Base-by-base conservation (phyloP, 2,797 vertebrate genomes). In the Pitangus sulphuratus region DNA sequence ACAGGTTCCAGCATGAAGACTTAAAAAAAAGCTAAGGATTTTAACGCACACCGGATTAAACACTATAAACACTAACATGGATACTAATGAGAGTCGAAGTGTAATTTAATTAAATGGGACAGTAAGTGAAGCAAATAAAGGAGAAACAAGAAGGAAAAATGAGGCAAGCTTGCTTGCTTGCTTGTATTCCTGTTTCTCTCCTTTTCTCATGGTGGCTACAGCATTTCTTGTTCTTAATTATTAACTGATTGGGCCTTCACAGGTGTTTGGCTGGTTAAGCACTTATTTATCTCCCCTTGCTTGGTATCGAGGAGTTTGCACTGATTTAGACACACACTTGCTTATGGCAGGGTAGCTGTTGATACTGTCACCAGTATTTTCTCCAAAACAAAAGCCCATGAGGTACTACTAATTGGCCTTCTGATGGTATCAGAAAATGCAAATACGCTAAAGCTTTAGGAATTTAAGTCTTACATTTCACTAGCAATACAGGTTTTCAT, bases 121-220 rank as follows among this genome's bases (percentile, higher is more conserved):
- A 50, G 9, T 37, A 77, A 82, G 79, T 11, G 18, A 72, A 68
- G 11, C 4, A 77, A 80, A 68, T n/a, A 60, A 71, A 37, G 28
- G 16, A 70, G 6, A 76, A 77, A 78, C 7, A 48, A 53, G 19
- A 30, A 72, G 12, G 19, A 33, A 89, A 68, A 68, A 56, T 5
- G 7, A 68, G 8, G 8, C 2, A 1, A 4, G 4, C 24, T 54
- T 45, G 3, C 33, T 40, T 45, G 3, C 37, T 40, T 45, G 3
- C 13, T 33, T 39, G 12, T 21, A 35, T 60, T 74, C 15, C 6
- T 51, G 6, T 51, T 92, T 71, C 31, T 79, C 57, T 71, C 24
- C 33, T 82, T 68, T 72, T 62, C n/a, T n/a, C n/a, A n/a, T 15
- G 22, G 21, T 62, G 15, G n/a, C 60, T 72, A 56, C 18, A 45